These are phyloP conservation scores for Trichogramma dendrolimi DNA, from an alignment of 2,888 invertebrate species.

Conservation along the genomic window DNA sequence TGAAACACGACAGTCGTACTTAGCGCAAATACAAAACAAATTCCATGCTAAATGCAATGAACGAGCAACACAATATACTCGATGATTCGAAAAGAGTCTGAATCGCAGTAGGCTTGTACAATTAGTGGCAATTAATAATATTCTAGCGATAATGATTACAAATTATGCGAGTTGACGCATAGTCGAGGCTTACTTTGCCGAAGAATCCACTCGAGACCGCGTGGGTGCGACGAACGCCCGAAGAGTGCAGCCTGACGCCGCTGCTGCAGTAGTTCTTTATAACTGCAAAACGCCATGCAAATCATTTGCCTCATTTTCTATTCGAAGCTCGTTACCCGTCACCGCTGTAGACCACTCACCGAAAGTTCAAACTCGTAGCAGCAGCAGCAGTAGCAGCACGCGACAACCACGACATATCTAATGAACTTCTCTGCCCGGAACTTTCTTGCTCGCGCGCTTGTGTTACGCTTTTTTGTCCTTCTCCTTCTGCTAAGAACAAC, in stretches of 20 bases:
- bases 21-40: too few relatives aligned
- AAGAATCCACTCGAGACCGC: not conserved
- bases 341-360: constrained; percentile 18
- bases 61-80: not conserved
- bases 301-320: constrained; percentile 35
- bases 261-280: constrained; percentile 20
- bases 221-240: not conserved
- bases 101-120: not conserved
- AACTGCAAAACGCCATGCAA: constrained; percentile 32
- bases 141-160: constrained; percentile 2
- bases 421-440: constrained; percentile 21
- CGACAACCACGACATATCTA: constrained; percentile 27
- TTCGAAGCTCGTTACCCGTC: constrained; percentile 33
- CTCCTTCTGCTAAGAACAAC: constrained; percentile 8
- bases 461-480: not conserved
- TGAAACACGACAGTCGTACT: too few relatives aligned
- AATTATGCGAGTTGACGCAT: constrained; percentile 12
- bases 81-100: not conserved
- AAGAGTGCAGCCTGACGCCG: not conserved
- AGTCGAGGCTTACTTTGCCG: constrained; percentile 14
- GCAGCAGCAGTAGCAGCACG: not conserved
- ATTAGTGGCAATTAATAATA: constrained; percentile 12
- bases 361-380: constrained; percentile 23
- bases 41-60: too few relatives aligned
- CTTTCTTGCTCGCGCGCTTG: not conserved